A percentile compares a stretch with the other conserved stretches of the same genome.
phyloP scores from a whole-genome alignment of 2,888 invertebrate species.

The Conops quadrifasciatus region DNA sequence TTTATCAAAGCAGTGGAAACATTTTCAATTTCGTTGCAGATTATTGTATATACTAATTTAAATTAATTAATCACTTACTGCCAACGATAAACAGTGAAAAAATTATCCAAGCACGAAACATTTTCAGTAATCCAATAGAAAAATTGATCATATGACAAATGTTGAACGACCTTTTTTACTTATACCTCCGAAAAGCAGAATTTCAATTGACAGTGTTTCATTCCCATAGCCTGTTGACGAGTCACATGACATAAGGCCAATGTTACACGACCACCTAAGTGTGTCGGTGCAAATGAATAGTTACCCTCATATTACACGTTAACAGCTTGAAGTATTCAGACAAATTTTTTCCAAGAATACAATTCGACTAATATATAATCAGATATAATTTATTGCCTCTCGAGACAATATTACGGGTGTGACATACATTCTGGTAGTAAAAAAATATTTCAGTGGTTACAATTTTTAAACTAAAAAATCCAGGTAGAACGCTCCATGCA shows the following conservation, averaged over 20 bases:
- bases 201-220: slow-evolving; percentile 35
- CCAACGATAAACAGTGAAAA: slow-evolving; percentile 58
- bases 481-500: too few relatives aligned
- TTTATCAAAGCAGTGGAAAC: not conserved
- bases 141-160: slow-evolving; percentile 64
- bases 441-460: too few relatives aligned
- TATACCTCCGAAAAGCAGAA: slow-evolving; percentile 37
- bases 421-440: too few relatives aligned
- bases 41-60: not conserved
- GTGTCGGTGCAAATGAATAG: too few relatives aligned
- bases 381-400: too few relatives aligned
- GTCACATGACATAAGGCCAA: slow-evolving; percentile 60
- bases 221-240: not conserved
- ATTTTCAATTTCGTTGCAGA: not conserved
- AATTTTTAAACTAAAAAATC: too few relatives aligned
- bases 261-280: too few relatives aligned
- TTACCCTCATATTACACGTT: too few relatives aligned
- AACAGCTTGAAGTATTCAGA: too few relatives aligned
- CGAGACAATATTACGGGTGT: too few relatives aligned
- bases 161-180: slow-evolving; percentile 34
- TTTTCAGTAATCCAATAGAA: slow-evolving; percentile 52
- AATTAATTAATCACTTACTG: slow-evolving; percentile 55
- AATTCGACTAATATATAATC: too few relatives aligned
- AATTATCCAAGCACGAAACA: slow-evolving; percentile 58
- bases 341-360: too few relatives aligned